Conservation (phyloP, 1,140 invertebrate species). For the Heliconius himera region DNA sequence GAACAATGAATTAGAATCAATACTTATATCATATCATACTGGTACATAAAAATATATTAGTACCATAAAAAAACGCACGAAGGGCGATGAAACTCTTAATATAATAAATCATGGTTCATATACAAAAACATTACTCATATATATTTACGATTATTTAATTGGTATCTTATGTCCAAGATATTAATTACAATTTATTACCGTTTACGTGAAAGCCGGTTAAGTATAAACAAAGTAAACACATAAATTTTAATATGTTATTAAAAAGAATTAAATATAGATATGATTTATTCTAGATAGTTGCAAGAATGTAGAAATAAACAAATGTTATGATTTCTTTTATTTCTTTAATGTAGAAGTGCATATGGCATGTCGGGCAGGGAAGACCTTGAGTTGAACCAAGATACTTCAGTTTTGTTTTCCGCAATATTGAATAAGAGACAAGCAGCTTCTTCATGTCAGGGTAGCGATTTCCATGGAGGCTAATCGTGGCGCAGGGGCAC, state of each 20-base stretch:
- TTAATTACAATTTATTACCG: constrained; percentile 63
- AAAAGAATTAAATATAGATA: not conserved
- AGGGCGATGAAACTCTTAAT: not conserved
- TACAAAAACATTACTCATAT: constrained; percentile 41
- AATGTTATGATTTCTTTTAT: no score
- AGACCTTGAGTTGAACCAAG: no score
- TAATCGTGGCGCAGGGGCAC: no score
- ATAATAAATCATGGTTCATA: constrained; percentile 46
- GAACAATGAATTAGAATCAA: no score
- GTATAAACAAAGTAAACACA: constrained; percentile 17
- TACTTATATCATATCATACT: not conserved
- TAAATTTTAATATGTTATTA: not conserved
- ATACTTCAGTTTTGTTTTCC: no score
- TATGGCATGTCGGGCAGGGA: no score
- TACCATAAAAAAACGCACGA: constrained; percentile 1
- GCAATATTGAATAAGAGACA: no score
- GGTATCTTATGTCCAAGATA: constrained; percentile 53
- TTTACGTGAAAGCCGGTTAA: constrained; percentile 32
- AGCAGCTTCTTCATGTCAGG: no score
- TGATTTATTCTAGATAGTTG: constrained; percentile 4
- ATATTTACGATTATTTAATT: constrained; percentile 64
- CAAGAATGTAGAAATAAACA: no score
- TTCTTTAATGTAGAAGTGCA: no score
- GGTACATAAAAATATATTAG: not conserved
- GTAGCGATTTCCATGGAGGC: no score